Conservation (phyloP, 2,113 vertebrate species). For the Zosterops hypoxanthus region DNA sequence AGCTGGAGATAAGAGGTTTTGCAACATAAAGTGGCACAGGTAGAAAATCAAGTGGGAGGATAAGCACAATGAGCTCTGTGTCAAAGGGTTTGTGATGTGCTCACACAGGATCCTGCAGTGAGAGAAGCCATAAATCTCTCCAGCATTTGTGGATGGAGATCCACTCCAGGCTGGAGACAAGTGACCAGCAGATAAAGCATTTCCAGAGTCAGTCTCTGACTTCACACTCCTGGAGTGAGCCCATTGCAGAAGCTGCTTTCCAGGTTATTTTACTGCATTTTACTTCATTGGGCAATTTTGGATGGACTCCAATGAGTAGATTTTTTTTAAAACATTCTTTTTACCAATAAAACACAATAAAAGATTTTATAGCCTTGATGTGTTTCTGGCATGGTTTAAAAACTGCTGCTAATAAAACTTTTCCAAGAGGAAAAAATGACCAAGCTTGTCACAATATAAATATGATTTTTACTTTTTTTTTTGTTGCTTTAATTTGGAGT, state of each 20-base stretch:
- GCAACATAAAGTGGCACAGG: neutral
- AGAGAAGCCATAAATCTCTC: neutral
- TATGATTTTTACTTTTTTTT: neutral
- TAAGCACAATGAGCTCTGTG: neutral
- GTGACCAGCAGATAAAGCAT: neutral
- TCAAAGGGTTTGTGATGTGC: neutral
- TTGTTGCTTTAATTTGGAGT: neutral
- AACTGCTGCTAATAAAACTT: conserved; percentile 43
- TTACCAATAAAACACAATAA: conserved; percentile 46
- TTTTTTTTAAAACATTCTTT: neutral
- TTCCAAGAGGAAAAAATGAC: conserved; percentile 39
- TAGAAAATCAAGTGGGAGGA: neutral
- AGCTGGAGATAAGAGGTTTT: neutral
- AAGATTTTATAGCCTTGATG: conserved; percentile 43
- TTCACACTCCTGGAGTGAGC: neutral
- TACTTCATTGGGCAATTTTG: neutral
- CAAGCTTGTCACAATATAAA: conserved; percentile 17
- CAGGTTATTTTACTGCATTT: conserved; percentile 38
- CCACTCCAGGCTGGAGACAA: neutral
- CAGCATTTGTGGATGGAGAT: neutral
- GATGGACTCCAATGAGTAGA: neutral
- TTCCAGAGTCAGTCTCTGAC: neutral
- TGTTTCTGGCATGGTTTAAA: conserved; percentile 37
- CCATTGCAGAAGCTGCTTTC: neutral
- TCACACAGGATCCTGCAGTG: neutral